These are phyloP conservation scores for Bursaphelenchus okinawaensis DNA, from an alignment of 2,888 invertebrate species.

Conservation along the genomic window DNA sequence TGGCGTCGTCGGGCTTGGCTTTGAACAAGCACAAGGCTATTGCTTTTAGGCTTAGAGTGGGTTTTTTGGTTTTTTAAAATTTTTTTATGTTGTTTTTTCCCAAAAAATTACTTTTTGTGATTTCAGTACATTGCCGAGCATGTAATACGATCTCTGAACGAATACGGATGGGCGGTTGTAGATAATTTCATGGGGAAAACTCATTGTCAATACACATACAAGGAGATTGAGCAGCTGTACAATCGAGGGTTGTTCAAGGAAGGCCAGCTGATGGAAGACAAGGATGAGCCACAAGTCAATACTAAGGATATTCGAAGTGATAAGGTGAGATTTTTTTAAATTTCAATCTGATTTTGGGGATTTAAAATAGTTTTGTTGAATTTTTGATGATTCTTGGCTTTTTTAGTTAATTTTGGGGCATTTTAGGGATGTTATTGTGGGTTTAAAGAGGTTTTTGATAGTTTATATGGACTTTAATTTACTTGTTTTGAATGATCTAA, in stretches of 20 bases:
- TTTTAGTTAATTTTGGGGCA: too few relatives aligned
- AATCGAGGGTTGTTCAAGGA: conserved; percentile 43
- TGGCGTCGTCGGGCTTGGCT: conserved; percentile 20
- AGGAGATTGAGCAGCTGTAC: conserved; percentile 48
- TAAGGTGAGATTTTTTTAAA: conserved; percentile 29
- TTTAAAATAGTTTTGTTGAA: too few relatives aligned
- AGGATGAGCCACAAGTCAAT: conserved; percentile 28
- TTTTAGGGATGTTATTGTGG: too few relatives aligned
- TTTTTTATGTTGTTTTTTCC: conserved; percentile 4
- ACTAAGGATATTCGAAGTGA: conserved; percentile 48
- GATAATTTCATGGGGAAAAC: conserved; percentile 53
- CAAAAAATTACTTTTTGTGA: background rate
- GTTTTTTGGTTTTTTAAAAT: conserved; percentile 7
- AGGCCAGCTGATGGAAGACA: conserved; percentile 45
- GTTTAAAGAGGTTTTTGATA: too few relatives aligned
- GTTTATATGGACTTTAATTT: too few relatives aligned
- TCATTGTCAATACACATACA: conserved; percentile 41
- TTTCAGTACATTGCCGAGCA: conserved; percentile 45
- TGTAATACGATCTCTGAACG: conserved; percentile 46
- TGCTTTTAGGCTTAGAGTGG: conserved; percentile 34
- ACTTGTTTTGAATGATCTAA: background rate
- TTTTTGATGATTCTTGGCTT: too few relatives aligned
- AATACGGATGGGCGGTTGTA: conserved; percentile 55
- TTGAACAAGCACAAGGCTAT: conserved; percentile 44
- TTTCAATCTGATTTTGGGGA: too few relatives aligned